Conservation (phyloP, 2,113 vertebrate genomes). For the Serinus canaria region DNA sequence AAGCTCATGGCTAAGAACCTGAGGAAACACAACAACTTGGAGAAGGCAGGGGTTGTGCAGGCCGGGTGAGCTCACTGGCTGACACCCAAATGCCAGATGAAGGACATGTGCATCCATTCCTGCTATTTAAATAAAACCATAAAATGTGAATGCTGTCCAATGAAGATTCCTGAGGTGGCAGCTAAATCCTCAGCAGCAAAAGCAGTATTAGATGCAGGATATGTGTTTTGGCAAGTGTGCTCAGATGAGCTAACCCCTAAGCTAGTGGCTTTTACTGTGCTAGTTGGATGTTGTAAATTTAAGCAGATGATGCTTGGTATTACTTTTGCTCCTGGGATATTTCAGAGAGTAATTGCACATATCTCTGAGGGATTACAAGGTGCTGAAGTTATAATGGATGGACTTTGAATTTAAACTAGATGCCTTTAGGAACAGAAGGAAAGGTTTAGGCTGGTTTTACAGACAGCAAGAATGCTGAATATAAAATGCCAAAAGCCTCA, state of each 20-base stretch:
- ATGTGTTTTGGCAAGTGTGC: conserved; percentile 32
- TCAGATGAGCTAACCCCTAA: conserved; percentile 47
- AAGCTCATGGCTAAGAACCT: background rate
- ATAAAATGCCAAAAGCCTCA: conserved; percentile 34
- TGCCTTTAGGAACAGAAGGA: conserved; percentile 37
- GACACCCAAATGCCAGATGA: background rate
- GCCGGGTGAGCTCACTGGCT: background rate
- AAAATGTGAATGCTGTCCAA: background rate
- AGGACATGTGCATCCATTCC: background rate
- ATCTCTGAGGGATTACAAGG: conserved; percentile 59
- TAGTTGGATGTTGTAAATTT: conserved; percentile 59
- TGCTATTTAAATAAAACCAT: conserved; percentile 35
- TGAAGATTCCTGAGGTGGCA: conserved; percentile 57
- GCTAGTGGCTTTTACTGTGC: conserved; percentile 37
- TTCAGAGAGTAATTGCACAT: conserved; percentile 57
- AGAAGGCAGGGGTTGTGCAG: background rate
- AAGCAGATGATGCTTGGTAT: conserved; percentile 60
- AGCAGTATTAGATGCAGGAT: conserved; percentile 38
- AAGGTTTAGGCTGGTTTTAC: conserved; percentile 36
- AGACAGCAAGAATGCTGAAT: conserved; percentile 21
- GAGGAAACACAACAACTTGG: accelerated
- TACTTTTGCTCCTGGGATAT: conserved; percentile 52
- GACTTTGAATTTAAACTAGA: conserved; percentile 34
- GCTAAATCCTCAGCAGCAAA: conserved; percentile 48
- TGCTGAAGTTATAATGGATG: conserved; percentile 57